These are phyloP conservation scores for Zelostemma sp. DNA, from an alignment of 1,140 invertebrate genomes.

Conservation along the genomic window DNA sequence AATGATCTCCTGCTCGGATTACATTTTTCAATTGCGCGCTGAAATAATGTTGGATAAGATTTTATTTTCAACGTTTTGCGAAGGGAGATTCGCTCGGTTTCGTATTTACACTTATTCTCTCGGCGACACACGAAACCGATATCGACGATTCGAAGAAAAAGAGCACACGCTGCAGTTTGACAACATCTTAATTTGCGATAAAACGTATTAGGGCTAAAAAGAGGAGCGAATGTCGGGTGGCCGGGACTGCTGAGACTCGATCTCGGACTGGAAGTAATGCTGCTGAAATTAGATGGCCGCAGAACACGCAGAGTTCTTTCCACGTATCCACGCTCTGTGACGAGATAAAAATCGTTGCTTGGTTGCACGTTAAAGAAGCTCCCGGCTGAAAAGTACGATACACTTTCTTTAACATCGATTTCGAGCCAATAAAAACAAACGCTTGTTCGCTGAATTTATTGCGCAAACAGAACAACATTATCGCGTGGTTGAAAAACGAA, in stretches of 20 bases:
- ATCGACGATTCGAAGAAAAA: constrained; percentile 41
- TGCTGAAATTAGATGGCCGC: constrained; percentile 29
- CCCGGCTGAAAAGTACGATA: too few relatives aligned
- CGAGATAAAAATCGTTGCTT: constrained; percentile 64
- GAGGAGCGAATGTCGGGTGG: constrained; percentile 32
- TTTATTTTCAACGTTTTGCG: too few relatives aligned
- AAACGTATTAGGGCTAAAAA: constrained; percentile 61
- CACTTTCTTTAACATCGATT: too few relatives aligned
- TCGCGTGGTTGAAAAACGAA: too few relatives aligned
- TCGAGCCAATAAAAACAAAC: too few relatives aligned
- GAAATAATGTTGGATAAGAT: too few relatives aligned
- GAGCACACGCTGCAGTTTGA: constrained; percentile 43
- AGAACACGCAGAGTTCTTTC: constrained; percentile 51
- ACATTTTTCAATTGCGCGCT: neutral
- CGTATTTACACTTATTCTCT: constrained; percentile 12
- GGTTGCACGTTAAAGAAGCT: constrained; percentile 58
- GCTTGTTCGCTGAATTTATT: too few relatives aligned
- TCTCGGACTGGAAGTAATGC: constrained; percentile 25
- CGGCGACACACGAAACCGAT: constrained; percentile 16
- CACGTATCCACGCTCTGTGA: constrained; percentile 48
- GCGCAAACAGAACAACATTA: too few relatives aligned
- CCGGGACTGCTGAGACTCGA: constrained; percentile 25
- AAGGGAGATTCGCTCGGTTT: too few relatives aligned
- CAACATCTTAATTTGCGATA: constrained; percentile 67
- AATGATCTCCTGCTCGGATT: too few relatives aligned